These are phyloP conservation scores for Corticium candelabrum DNA, from an alignment of 37 sponge, comb jelly and placozoan genomes.

Conservation along the genomic window DNA sequence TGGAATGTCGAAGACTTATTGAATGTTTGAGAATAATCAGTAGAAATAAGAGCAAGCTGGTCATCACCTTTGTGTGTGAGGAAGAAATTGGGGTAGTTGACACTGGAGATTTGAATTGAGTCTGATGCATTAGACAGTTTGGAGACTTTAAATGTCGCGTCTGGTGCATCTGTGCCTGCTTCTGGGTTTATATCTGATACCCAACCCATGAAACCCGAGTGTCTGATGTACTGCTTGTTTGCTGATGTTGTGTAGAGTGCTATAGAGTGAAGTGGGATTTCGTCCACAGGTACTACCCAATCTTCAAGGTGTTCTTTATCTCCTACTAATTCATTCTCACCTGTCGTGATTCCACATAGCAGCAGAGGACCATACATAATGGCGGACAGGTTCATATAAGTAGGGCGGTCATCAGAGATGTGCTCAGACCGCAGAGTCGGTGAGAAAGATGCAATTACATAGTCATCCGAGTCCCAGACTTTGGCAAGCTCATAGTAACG, in stretches of 20 bases:
- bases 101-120: background rate
- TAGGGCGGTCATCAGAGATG: background rate
- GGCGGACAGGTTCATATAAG: background rate
- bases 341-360: background rate
- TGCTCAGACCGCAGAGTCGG: background rate
- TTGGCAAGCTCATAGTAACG: background rate
- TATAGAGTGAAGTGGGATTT: background rate
- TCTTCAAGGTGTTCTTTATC: background rate
- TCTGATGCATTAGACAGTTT: background rate
- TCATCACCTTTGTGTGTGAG: background rate
- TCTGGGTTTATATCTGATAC: background rate
- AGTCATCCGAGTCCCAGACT: background rate
- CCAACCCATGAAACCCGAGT: background rate
- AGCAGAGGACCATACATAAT: conserved; percentile 9
- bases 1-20: background rate
- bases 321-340: background rate
- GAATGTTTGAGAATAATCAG: background rate
- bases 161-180: background rate
- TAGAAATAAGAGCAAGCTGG: background rate
- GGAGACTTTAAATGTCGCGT: background rate
- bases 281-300: background rate
- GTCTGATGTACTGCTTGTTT: background rate
- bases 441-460: background rate
- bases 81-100: background rate
- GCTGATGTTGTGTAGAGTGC: background rate